Conservation (phyloP, 2,888 invertebrate genomes). For the Rhagium mordax region DNA sequence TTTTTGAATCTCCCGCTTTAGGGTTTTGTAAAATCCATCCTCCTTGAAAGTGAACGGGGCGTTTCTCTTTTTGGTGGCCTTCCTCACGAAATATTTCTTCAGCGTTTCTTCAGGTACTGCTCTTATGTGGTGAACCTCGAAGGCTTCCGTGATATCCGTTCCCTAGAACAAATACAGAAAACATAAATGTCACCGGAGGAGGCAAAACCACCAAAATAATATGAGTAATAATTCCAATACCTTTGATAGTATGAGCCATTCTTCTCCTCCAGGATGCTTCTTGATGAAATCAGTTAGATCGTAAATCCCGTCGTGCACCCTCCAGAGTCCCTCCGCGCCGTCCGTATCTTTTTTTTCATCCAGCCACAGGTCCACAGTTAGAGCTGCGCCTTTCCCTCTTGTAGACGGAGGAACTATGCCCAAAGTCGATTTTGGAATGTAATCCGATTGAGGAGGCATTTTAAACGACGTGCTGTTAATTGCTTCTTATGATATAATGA, state of each 20-base stretch:
- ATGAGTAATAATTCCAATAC: too few relatives aligned
- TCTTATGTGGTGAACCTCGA: conserved; percentile 82
- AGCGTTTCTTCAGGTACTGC: conserved; percentile 72
- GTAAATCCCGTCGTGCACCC: conserved; percentile 84
- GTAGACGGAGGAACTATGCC: conserved; percentile 55
- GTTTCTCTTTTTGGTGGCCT: conserved; percentile 77
- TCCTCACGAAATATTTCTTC: conserved; percentile 77
- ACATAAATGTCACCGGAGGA: too few relatives aligned
- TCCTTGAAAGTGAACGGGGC: conserved; percentile 82
- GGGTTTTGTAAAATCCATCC: conserved; percentile 82
- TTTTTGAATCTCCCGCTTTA: conserved; percentile 74
- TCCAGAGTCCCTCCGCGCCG: conserved; percentile 85
- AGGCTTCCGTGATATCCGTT: conserved; percentile 86
- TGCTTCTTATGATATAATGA: neutral
- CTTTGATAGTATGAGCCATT: conserved; percentile 82
- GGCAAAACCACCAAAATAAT: too few relatives aligned
- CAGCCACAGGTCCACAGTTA: conserved; percentile 72
- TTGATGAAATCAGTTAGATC: conserved; percentile 86
- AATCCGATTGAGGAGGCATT: conserved; percentile 41
- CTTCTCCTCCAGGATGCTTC: conserved; percentile 88
- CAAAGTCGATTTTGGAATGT: conserved; percentile 50
- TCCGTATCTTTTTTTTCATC: conserved; percentile 78
- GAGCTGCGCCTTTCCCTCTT: conserved; percentile 43
- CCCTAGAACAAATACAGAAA: conserved; percentile 75
- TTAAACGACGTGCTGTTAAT: neutral